Percentiles rank a stretch among this genome's conserved stretches.
Evolutionary conservation across 2,797 vertebrate genomes (phyloP).

Genomic region (Chromobotia macracanthus): DNA sequence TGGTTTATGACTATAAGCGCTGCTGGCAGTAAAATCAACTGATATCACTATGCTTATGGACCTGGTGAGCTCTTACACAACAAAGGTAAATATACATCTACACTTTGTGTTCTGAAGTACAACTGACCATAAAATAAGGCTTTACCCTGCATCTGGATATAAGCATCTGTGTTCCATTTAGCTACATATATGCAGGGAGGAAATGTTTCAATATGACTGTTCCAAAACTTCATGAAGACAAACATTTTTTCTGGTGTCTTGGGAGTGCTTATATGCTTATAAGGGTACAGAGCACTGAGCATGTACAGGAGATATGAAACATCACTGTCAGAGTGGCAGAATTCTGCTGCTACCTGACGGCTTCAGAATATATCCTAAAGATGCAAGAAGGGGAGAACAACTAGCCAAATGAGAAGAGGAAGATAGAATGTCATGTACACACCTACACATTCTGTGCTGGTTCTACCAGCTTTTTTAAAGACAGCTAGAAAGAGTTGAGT

Average conservation of each 20-base stretch:
- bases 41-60: not conserved
- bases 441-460: slow-evolving; percentile 13
- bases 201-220: slow-evolving; percentile 13
- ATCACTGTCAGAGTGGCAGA: not conserved
- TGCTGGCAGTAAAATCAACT: not conserved
- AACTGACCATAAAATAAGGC: not conserved
- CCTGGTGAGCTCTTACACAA: not conserved
- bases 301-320: slow-evolving; percentile 1
- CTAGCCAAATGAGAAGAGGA: slow-evolving; percentile 14
- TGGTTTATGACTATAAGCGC: not conserved
- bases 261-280: slow-evolving; percentile 1
- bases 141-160: not conserved
- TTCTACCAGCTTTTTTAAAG: slow-evolving; percentile 17
- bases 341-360: slow-evolving; percentile 17
- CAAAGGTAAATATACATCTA: not conserved
- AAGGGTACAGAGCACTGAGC: not conserved
- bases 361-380: slow-evolving; percentile 15
- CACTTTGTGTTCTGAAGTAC: not conserved
- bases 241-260: slow-evolving; percentile 6
- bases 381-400: slow-evolving; percentile 22
- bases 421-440: slow-evolving; percentile 8
- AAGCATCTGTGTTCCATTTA: not conserved
- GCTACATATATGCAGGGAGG: not conserved
- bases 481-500: slow-evolving; percentile 4
- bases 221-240: not conserved